These are phyloP conservation scores for Drosophila funebris DNA, from an alignment of 1,140 invertebrate species.

Conservation along the genomic window DNA sequence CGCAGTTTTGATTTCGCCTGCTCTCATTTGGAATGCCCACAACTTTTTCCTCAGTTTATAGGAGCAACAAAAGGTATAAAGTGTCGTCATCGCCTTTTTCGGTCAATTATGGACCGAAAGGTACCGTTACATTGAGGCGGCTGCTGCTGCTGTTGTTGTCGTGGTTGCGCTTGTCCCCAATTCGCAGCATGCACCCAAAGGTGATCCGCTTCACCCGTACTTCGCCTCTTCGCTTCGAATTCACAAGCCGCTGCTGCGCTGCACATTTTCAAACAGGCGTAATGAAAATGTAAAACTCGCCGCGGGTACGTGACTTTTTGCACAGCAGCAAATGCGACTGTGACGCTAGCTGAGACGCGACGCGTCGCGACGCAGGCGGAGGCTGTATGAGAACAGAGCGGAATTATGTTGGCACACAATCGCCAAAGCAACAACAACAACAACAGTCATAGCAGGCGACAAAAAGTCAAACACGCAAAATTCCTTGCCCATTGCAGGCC, in stretches of 20 bases:
- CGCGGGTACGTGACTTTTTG: constrained; percentile 69
- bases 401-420: constrained; percentile 31
- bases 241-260: constrained; percentile 37
- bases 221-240: neutral
- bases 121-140: constrained; percentile 21
- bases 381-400: constrained; percentile 4
- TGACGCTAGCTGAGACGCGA: constrained; percentile 10
- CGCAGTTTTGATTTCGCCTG: constrained; percentile 32
- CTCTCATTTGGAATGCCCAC: constrained; percentile 9
- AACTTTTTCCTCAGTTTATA: constrained; percentile 22
- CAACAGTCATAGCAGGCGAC: constrained; percentile 12
- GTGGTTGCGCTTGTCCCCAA: constrained; percentile 21
- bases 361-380: constrained; percentile 8
- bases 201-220: neutral
- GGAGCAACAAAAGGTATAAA: constrained; percentile 18
- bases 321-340: constrained; percentile 51
- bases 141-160: constrained; percentile 4
- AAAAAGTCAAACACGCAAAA: constrained; percentile 28
- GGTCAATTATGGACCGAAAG: constrained; percentile 30
- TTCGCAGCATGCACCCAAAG: constrained; percentile 31
- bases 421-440: constrained; percentile 11
- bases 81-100: constrained; percentile 51
- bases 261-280: constrained; percentile 61
- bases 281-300: constrained; percentile 55
- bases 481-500: constrained; percentile 22